Base-by-base conservation (phyloP, 2,113 vertebrate genomes). In the Pituophis catenifer region DNA sequence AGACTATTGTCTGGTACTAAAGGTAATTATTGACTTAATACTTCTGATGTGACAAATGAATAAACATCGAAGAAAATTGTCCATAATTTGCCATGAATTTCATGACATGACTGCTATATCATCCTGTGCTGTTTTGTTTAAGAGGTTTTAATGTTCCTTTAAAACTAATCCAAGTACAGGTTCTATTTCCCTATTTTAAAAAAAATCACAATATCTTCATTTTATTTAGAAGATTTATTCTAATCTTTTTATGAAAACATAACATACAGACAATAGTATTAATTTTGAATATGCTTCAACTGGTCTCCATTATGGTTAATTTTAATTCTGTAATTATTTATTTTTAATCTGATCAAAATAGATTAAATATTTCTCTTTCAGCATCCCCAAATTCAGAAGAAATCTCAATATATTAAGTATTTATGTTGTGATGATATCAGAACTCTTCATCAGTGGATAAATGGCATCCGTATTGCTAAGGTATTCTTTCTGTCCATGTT, bases 351-450 rank as follows among this genome's bases (percentile, higher is more conserved):
- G 1, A 23, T 92, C 92, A 62, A 26, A 95, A 89, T 11, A 93
- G 1, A 62, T 86, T 48, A 87, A 92, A 11, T 26, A 2, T 91
- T 95, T 7, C 91, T 94, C 92, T 52, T 95, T 38, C 94, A 99
- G 99, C 99, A 99, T 94, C 99, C 99, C 89, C 99, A 99, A 96
- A 99, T 99, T 95, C 99, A 99, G 97, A 99, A 99, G 97, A 99
- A 99, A 95, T 99, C 99, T 2, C 99, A 99, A 95, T 99, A 99
- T 96, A 99, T 99, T 94, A 99, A 99, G 93, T 99, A 99, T 87
- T 98, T 99, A 94, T 99, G 99, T 96, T 99, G 99, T 89, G 99
- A 99, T 94, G 99, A 99, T 54, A 98, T 99, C 90, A 98, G 99
- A 96, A 99, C 99, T n/a, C 97, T 99, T 50, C 99, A 99, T 96